phyloP scores from a whole-genome alignment of 2,113 vertebrate species.

The Hemichromis elongatus region DNA sequence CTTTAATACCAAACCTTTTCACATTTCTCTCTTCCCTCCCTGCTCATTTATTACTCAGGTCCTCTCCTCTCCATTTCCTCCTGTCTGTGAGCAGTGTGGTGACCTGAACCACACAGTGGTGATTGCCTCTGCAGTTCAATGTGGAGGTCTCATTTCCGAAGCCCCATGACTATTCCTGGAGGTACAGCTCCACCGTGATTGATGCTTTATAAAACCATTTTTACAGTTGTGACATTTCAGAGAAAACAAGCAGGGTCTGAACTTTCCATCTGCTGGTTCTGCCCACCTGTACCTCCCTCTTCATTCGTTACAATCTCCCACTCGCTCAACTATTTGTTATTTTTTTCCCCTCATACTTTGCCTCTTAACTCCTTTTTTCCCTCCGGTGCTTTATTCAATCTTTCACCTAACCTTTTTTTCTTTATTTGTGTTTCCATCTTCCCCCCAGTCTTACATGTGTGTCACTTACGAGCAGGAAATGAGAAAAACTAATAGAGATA shows the following conservation, averaged over 20 bases:
- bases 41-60: neutral
- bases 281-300: slow-evolving; percentile 12
- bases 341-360: neutral
- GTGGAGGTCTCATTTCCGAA: slow-evolving; percentile 59
- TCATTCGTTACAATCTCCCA: slow-evolving; percentile 15
- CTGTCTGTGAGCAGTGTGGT: slow-evolving; percentile 29
- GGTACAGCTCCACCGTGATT: slow-evolving; percentile 50
- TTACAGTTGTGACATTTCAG: slow-evolving; percentile 72
- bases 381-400: neutral
- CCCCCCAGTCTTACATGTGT: neutral
- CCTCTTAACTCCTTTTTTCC: neutral
- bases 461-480: neutral
- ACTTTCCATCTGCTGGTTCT: slow-evolving; percentile 62
- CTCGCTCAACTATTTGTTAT: neutral
- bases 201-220: slow-evolving; percentile 66
- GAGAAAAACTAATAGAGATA: neutral
- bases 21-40: neutral
- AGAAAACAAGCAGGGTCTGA: slow-evolving; percentile 71
- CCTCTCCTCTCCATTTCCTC: neutral
- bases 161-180: slow-evolving; percentile 61
- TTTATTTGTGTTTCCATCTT: neutral
- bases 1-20: neutral
- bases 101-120: slow-evolving; percentile 55
- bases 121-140: slow-evolving; percentile 67
- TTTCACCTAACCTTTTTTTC: neutral